These are phyloP conservation scores for Clupea harengus DNA, from an alignment of 2,113 vertebrate genomes.

Conservation along the genomic window DNA sequence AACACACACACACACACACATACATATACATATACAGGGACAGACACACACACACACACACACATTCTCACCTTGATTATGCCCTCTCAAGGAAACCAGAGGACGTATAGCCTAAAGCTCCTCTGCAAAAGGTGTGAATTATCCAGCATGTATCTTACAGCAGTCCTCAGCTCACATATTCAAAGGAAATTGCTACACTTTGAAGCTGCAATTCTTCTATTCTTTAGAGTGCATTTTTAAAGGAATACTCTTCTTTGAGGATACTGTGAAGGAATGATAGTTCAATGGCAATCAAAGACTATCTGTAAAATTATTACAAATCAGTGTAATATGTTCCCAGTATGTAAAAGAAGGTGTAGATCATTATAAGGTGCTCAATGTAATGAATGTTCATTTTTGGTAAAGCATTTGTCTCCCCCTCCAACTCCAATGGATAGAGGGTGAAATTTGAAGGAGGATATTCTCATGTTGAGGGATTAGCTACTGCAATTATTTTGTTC, in stretches of 20 bases:
- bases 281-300: not conserved
- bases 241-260: not conserved
- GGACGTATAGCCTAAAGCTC: not conserved
- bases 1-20: not conserved
- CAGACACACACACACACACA: not conserved
- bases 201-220: not conserved
- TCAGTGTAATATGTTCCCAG: too few species aligned
- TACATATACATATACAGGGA: too few species aligned
- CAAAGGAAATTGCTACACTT: too few species aligned
- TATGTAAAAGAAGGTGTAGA: too few species aligned
- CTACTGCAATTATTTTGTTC: not conserved
- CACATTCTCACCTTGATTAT: not conserved
- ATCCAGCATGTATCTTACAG: too few species aligned
- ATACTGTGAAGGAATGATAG: not conserved
- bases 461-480: not conserved
- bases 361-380: too few species aligned
- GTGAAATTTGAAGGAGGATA: not conserved
- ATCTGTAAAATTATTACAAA: not conserved
- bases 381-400: too few species aligned
- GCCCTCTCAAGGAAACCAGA: not conserved
- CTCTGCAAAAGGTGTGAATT: not conserved
- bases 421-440: not conserved
- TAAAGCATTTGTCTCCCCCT: not conserved
- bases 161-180: too few species aligned
- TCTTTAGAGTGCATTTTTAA: not conserved